Conservation (phyloP, 2,888 invertebrate genomes). For the Drosophila antonietae region DNA sequence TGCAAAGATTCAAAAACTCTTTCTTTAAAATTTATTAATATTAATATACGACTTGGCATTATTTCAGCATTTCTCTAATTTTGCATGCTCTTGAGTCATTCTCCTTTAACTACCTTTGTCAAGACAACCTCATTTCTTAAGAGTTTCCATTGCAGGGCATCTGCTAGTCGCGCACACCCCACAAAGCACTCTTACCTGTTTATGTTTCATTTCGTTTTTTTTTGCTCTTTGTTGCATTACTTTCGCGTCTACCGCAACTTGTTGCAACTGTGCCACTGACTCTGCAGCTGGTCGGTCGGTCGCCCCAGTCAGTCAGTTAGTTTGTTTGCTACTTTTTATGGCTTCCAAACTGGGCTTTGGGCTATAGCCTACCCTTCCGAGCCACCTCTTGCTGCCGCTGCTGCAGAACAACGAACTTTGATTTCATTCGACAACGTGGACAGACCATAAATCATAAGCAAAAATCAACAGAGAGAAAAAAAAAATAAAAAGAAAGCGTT, state of each 20-base stretch:
- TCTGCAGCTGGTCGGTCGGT: conserved; percentile 34
- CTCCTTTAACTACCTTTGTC: not conserved
- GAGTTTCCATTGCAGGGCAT: not conserved
- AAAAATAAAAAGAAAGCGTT: conserved; percentile 65
- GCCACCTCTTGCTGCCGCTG: conserved; percentile 1
- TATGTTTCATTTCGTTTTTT: conserved; percentile 3
- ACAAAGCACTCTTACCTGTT: conserved; percentile 4
- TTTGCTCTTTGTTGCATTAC: conserved; percentile 48
- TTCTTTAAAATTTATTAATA: too few species aligned
- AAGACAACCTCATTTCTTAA: not conserved
- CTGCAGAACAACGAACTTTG: conserved; percentile 58
- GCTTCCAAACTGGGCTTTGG: conserved; percentile 48
- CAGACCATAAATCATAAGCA: conserved; percentile 62
- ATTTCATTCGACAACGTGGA: conserved; percentile 65
- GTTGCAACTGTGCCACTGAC: conserved; percentile 75
- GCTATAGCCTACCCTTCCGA: not conserved
- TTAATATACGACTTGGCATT: too few species aligned
- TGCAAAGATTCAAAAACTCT: not conserved
- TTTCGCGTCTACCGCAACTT: conserved; percentile 63
- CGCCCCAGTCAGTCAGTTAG: conserved; percentile 8
- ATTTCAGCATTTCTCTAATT: not conserved
- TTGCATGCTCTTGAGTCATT: not conserved
- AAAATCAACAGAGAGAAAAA: conserved; percentile 19
- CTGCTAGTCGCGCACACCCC: not conserved
- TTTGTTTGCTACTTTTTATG: conserved; percentile 49